These are phyloP conservation scores for Osmerus eperlanus DNA, from an alignment of 2,113 vertebrate species.

Conservation along the genomic window DNA sequence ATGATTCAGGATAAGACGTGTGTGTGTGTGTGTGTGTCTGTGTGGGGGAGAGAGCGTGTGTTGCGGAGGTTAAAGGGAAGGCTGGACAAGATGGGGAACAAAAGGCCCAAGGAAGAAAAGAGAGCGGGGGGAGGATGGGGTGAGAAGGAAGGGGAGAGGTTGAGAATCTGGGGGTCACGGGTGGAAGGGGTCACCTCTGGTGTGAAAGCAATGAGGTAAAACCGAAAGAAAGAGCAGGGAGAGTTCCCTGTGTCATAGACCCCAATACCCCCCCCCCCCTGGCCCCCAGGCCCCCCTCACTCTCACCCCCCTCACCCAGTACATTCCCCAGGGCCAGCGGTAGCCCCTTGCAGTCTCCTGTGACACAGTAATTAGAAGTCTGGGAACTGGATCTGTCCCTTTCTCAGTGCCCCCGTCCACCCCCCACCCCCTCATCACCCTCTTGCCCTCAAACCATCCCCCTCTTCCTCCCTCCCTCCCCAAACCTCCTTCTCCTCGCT, in stretches of 20 bases:
- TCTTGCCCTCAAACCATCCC: constrained; percentile 28
- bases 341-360: constrained; percentile 78
- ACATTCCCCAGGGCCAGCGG: constrained; percentile 65
- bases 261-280: constrained; percentile 37
- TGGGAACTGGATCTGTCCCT: constrained; percentile 79
- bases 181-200: constrained; percentile 57
- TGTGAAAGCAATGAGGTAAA: constrained; percentile 67
- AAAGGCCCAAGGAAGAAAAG: constrained; percentile 45
- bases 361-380: constrained; percentile 83
- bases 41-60: constrained; percentile 15
- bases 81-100: constrained; percentile 58
- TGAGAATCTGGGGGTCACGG: constrained; percentile 6
- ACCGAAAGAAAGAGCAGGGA: constrained; percentile 60
- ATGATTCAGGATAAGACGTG: constrained; percentile 57
- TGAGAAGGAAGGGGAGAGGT: constrained; percentile 30
- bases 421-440: constrained; percentile 45
- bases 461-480: constrained; percentile 37
- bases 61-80: neutral
- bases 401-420: constrained; percentile 54
- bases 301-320: constrained; percentile 29
- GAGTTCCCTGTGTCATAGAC: constrained; percentile 70
- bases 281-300: constrained; percentile 22
- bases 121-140: constrained; percentile 45
- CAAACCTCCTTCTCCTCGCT: constrained; percentile 29
- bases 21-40: constrained; percentile 45